Evolutionary conservation across 2,113 vertebrate genomes (phyloP).

Genomic region (Parus major): DNA sequence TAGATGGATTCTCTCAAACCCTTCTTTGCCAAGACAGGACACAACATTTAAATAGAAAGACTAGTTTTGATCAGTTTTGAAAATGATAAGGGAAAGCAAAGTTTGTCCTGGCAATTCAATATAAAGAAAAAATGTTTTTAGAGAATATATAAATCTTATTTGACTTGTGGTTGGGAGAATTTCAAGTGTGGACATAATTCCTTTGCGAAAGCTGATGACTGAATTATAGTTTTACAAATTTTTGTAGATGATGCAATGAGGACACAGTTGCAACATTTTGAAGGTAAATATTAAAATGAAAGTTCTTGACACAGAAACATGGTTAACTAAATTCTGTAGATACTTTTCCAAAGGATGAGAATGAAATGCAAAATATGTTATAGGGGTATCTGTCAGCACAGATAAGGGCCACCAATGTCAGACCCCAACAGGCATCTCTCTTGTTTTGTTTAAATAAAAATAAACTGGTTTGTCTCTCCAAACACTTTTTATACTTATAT

Average conservation of each 20-base stretch:
- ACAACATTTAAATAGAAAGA: not conserved
- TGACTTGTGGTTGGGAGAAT: not conserved
- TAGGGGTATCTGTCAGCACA: too few relatives aligned
- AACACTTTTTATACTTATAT: not conserved
- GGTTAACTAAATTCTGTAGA: not conserved
- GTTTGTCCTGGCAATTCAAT: not conserved
- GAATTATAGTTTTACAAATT: not conserved
- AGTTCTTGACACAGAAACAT: not conserved
- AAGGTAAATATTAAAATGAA: not conserved
- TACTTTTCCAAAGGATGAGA: not conserved
- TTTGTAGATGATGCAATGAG: not conserved
- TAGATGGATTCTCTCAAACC: not conserved
- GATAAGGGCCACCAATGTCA: too few relatives aligned
- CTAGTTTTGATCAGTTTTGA: not conserved
- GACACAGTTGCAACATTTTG: not conserved
- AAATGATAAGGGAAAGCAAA: not conserved
- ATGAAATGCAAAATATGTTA: not conserved
- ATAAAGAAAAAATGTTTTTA: not conserved
- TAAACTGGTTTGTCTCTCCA: not conserved
- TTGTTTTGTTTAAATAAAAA: not conserved
- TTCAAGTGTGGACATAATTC: not conserved
- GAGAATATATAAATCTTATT: not conserved
- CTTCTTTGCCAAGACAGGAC: not conserved
- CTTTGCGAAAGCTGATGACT: not conserved
- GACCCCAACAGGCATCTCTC: not conserved